phyloP scores from a whole-genome alignment of 2,113 vertebrate genomes.

The Chiloscyllium plagiosum region DNA sequence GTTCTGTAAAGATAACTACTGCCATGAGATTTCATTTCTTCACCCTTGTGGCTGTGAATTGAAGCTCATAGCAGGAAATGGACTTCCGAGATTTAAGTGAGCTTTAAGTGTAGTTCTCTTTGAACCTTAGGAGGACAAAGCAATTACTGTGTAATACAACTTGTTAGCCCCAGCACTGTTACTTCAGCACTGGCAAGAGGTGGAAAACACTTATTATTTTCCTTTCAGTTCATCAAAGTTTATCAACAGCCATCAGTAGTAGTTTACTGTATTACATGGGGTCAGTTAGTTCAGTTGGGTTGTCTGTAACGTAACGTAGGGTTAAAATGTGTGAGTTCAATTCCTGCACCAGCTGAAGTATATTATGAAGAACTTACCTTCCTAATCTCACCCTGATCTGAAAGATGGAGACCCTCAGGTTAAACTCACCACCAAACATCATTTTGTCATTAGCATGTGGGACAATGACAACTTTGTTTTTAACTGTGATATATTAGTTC shows the following conservation, averaged over 20 bases:
- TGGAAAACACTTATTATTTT: neutral
- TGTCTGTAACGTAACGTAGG: no score
- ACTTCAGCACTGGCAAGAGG: neutral
- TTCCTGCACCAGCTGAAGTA: no score
- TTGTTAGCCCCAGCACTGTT: neutral
- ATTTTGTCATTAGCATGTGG: no score
- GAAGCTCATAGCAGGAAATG: neutral
- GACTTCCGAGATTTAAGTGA: no score
- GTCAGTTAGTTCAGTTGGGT: no score
- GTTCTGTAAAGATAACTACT: neutral
- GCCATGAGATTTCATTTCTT: neutral
- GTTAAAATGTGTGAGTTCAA: no score
- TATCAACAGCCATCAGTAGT: neutral
- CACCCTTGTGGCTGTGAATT: neutral
- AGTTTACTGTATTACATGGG: neutral
- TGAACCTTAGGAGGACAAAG: neutral
- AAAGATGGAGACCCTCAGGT: no score
- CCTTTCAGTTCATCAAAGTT: neutral
- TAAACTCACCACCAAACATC: no score
- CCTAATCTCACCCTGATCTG: no score
- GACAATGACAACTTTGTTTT: no score
- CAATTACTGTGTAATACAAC: neutral
- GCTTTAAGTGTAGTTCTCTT: neutral
- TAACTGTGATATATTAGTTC: neutral
- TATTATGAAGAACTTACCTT: no score